Base-by-base conservation (phyloP, 92 coral and sea anemone species). In the Ricordea florida region DNA sequence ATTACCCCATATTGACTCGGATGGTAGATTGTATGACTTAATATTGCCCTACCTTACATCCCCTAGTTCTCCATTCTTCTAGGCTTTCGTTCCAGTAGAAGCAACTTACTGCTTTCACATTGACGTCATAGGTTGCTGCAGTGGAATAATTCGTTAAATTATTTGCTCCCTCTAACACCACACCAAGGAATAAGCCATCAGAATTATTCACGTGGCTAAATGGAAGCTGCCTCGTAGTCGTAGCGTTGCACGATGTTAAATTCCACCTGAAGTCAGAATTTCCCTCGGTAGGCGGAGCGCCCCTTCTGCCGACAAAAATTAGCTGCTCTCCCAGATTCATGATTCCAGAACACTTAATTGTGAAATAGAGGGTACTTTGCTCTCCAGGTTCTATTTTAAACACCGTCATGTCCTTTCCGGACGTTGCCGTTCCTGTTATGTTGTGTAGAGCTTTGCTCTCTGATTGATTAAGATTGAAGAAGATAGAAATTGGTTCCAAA, bases 401-500 rank as follows among this genome's bases (percentile, higher is more conserved):
- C 32, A 74, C 46, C 16, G 80, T 51, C 6, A 55, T 68, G 26
- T 81, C 68, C 29, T 24, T 27, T n/a, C 18, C n/a, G 6, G 44
- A 33, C 10, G 26, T 50, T 2, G 81, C 20, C n/a, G 23, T 57
- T 15, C 83, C 88, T 27, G 48, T 42, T 11, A 87, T 81, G 33
- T 18, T 61, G n/a, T 73, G 43, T 0, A 41, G 43, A 34, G 33
- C 49, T 3, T 37, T 15, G 34, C 7, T 60, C 36, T 60, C 36
- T 73, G 77, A 38, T 74, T 32, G 21, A 31, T 74, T 81, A 57
- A 53, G 52, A n/a, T 69, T 48, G 51, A 91, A 57, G 75, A 69
- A 87, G n/a, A 91, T 88, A 17, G 90, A 70, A 62, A 91, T 71
- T 1, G 93, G 91, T 13, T 88, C 79, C 10, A 69, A 8, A 21